Percentiles rank a stretch among this genome's conserved stretches.
phyloP scores from a whole-genome alignment of 2,113 vertebrate species.

The Plecotus auritus region DNA sequence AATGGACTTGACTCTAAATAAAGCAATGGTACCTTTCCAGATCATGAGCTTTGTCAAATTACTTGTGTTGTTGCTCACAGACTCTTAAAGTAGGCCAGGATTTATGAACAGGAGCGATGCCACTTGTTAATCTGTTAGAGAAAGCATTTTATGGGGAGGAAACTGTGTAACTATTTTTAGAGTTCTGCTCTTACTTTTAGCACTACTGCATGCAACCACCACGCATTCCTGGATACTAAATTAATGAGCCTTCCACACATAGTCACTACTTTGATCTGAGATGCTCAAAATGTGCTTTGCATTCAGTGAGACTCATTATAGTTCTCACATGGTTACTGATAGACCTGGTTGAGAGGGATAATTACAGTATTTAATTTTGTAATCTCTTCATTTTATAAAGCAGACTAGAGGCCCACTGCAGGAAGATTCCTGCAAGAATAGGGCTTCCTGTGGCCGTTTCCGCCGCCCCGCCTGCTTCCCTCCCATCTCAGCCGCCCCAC shows the following conservation, averaged over 20 bases:
- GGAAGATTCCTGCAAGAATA: too few relatives aligned
- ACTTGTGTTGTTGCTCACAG: constrained; percentile 36
- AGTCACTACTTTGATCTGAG: background rate
- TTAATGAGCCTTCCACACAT: background rate
- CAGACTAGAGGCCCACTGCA: background rate
- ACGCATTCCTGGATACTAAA: constrained; percentile 12
- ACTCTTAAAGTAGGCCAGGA: constrained; percentile 34
- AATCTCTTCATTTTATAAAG: constrained; percentile 25
- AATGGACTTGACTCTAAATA: constrained; percentile 30
- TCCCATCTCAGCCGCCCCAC: too few relatives aligned
- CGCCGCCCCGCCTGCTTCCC: too few relatives aligned
- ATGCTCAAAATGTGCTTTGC: background rate
- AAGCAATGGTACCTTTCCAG: constrained; percentile 16
- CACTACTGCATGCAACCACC: background rate
- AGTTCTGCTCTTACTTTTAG: constrained; percentile 34
- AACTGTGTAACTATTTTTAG: constrained; percentile 31
- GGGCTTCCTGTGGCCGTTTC: too few relatives aligned
- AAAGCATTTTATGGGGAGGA: constrained; percentile 30
- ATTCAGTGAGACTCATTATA: background rate
- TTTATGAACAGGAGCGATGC: constrained; percentile 20
- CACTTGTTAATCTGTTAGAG: constrained; percentile 54
- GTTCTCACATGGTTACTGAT: background rate
- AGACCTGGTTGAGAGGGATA: background rate
- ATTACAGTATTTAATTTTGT: background rate
- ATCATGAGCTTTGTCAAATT: constrained; percentile 56